Conservation (phyloP, 2,113 vertebrate genomes). For the Otolemur garnettii region DNA sequence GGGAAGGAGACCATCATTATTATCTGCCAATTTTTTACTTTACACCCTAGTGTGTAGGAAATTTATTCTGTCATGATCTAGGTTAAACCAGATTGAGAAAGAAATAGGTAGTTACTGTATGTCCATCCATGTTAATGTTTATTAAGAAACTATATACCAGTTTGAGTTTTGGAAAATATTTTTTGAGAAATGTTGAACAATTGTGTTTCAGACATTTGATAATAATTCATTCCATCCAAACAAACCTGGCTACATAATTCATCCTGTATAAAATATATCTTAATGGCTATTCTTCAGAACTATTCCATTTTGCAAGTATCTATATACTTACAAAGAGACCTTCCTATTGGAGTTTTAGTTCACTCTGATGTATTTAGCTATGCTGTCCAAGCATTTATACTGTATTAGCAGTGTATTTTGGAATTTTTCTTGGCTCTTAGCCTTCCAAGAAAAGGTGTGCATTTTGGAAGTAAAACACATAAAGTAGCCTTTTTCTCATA, state of each 20-base stretch:
- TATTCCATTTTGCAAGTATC: conserved; percentile 22
- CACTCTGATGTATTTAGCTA: background rate
- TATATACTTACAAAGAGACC: background rate
- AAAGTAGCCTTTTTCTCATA: conserved; percentile 39
- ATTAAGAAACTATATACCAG: conserved; percentile 32
- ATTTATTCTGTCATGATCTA: conserved; percentile 6
- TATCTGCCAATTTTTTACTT: background rate
- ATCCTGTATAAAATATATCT: conserved; percentile 2
- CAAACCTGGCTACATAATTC: background rate
- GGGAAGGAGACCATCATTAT: background rate
- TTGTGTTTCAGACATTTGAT: conserved; percentile 45
- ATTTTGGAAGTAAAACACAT: conserved; percentile 1
- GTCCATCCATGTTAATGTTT: background rate
- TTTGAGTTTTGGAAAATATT: conserved; percentile 33
- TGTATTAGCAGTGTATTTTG: background rate
- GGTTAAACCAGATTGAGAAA: conserved; percentile 1
- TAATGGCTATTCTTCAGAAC: conserved; percentile 38
- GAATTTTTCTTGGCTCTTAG: conserved; percentile 53
- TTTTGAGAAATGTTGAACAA: conserved; percentile 61
- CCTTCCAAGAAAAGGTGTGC: conserved; percentile 27
- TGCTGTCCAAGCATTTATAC: background rate
- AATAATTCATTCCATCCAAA: conserved; percentile 35
- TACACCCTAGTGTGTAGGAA: conserved; percentile 20
- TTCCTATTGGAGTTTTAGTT: background rate
- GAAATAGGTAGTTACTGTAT: background rate